Base-by-base conservation (phyloP, 2,113 vertebrate genomes). In the Neogobius melanostomus region DNA sequence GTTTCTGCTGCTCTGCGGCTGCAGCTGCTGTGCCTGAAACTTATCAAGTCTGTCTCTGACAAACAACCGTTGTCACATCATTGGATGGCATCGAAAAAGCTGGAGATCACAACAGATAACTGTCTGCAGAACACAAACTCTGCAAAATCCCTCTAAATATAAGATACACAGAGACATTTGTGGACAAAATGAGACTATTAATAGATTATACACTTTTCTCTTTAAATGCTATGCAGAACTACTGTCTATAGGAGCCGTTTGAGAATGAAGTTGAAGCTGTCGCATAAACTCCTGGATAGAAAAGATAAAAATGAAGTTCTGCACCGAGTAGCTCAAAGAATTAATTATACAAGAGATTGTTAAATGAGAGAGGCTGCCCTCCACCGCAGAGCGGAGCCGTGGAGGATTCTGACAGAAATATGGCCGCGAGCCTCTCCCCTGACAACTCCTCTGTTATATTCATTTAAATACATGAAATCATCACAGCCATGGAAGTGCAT, bases 401-500 rank as follows among this genome's bases (percentile, higher is more conserved):
- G 81, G 83, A 90, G 76, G 83, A 88, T 79, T 84, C 68, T 86
- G 84, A 89, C 87, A 85, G 82, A 86, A 89, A 84, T 80, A 85
- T 80, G 65, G 74, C 83, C 82, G 82, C 47, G 74, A 87, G 88
- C 84, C 75, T 83, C 76, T 86, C 85, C 79, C 76, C 8, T 71
- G 83, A 79, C 81, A 81, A 81, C 72, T 71, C 78, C 11, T 11
- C 28, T 86, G 87, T 80, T 86, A 87, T 87, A 88, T 88, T 87
- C 68, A 91, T 88, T 87, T 86, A 83, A 86, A 88, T 86, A 84
- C 80, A 88, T 89, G 85, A 83, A 90, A 83, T 85, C 72, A 83
- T 82, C 69, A 69, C 78, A 84, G 72, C 83, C 87, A 7, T 79
- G 81, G 71, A 87, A 86, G 81, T 72, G 67, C 71, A 82, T 85